Evolutionary conservation across 2,797 vertebrate species (phyloP).

Genomic region (Scolopax rusticola): DNA sequence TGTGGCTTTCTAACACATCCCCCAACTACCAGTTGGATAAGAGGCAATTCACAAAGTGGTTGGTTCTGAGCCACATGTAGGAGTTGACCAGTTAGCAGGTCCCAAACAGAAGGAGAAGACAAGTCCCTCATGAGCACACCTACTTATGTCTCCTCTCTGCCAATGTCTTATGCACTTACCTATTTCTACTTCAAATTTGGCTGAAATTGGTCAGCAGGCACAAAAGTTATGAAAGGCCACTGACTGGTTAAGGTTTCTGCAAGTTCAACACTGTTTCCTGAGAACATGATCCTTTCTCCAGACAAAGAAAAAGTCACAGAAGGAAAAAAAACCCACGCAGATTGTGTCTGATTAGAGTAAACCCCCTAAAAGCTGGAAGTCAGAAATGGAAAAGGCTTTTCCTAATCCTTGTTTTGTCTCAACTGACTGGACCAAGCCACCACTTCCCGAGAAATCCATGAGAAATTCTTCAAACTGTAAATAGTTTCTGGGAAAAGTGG

Average conservation of each 20-base stretch:
- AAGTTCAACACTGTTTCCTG: background rate
- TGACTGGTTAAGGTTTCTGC: background rate
- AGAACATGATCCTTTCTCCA: background rate
- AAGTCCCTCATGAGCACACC: background rate
- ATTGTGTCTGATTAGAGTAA: background rate
- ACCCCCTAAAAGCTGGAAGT: background rate
- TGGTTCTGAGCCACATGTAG: background rate
- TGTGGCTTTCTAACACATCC: background rate
- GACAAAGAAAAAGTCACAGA: background rate
- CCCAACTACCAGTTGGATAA: background rate
- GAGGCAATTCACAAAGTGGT: background rate
- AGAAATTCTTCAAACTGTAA: background rate
- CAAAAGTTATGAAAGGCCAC: background rate
- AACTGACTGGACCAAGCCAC: background rate
- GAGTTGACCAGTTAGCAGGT: background rate
- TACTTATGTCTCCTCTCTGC: background rate
- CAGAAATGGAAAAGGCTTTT: background rate
- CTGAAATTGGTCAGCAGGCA: background rate
- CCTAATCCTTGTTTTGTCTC: background rate
- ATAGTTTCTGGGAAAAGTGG: background rate
- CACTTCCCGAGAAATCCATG: fast-evolving
- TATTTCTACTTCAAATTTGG: background rate
- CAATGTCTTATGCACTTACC: fast-evolving
- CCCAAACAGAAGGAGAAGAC: background rate
- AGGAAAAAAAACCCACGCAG: background rate